phyloP scores from a whole-genome alignment of 2,797 vertebrate species.

The Sebastes taczanowskii region DNA sequence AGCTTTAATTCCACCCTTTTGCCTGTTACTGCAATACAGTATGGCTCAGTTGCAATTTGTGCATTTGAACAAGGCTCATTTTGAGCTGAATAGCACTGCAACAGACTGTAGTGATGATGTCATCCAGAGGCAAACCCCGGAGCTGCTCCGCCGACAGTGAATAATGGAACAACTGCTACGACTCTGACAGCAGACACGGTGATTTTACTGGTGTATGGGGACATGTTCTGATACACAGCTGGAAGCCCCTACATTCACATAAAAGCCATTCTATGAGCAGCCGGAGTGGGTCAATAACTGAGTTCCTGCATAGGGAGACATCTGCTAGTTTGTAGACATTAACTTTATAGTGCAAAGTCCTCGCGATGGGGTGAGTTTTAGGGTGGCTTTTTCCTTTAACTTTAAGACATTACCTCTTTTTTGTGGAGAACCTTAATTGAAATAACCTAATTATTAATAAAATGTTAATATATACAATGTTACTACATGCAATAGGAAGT shows the following conservation, averaged over 20 bases:
- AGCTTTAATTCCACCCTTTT: background rate
- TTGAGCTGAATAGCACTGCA: slow-evolving; percentile 19
- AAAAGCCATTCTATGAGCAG: slow-evolving; percentile 51
- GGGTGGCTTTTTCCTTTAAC: background rate
- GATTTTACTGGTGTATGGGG: slow-evolving; percentile 44
- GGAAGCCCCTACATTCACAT: slow-evolving; percentile 57
- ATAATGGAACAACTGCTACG: slow-evolving; percentile 57
- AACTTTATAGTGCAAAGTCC: slow-evolving; percentile 32
- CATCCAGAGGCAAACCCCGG: slow-evolving; percentile 43
- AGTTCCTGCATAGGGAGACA: slow-evolving; percentile 51
- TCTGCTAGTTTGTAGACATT: slow-evolving; percentile 49
- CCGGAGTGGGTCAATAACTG: slow-evolving; percentile 61
- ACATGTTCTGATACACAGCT: slow-evolving; percentile 61
- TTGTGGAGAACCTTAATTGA: background rate
- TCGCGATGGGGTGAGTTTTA: background rate
- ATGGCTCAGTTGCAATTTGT: slow-evolving; percentile 5
- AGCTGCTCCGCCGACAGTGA: slow-evolving; percentile 59
- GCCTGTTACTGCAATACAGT: background rate
- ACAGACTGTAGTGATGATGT: slow-evolving; percentile 38
- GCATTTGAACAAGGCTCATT: slow-evolving; percentile 7
- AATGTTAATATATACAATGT: background rate
- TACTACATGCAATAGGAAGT: background rate
- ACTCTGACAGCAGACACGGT: slow-evolving; percentile 44
- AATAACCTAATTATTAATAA: background rate
- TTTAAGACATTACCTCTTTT: background rate